Conservation (phyloP, 37 sponge, comb jelly and placozoan genomes). For the Petrosia ficiformis region DNA sequence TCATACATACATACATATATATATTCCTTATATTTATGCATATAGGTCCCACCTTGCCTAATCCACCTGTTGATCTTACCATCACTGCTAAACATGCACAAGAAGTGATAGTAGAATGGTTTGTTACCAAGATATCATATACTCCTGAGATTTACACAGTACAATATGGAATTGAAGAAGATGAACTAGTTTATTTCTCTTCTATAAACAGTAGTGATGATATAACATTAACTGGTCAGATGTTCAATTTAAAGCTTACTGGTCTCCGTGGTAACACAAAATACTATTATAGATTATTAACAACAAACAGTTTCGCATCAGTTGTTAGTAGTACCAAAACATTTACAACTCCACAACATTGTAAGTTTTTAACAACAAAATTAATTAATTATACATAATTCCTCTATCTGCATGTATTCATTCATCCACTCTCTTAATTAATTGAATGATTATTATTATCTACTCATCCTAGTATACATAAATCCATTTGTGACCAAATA, state of each 20-base stretch:
- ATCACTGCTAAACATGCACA: background rate
- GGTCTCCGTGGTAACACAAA: background rate
- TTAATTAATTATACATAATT: too few relatives aligned
- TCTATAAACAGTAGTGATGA: background rate
- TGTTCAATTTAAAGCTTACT: background rate
- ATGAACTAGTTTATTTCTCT: too few relatives aligned
- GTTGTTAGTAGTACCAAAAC: background rate
- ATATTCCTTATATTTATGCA: too few relatives aligned
- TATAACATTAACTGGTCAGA: background rate
- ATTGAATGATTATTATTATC: too few relatives aligned
- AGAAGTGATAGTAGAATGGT: conserved; percentile 8
- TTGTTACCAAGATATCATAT: conserved; percentile 4
- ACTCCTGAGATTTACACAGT: conserved; percentile 12
- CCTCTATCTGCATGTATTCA: too few relatives aligned
- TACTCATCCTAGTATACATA: too few relatives aligned
- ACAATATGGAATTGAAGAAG: background rate
- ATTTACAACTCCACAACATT: background rate
- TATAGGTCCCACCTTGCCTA: background rate
- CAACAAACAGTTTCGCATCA: background rate
- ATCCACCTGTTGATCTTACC: background rate
- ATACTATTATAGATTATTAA: conserved; percentile 1
- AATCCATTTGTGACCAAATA: too few relatives aligned
- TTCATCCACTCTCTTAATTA: too few relatives aligned
- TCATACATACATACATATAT: too few relatives aligned
- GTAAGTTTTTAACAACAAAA: background rate